Percentiles rank a stretch among this genome's conserved stretches.
These are phyloP conservation scores for Cepaea hortensis DNA, from an alignment of 2,888 invertebrate genomes.

Conservation along the genomic window DNA sequence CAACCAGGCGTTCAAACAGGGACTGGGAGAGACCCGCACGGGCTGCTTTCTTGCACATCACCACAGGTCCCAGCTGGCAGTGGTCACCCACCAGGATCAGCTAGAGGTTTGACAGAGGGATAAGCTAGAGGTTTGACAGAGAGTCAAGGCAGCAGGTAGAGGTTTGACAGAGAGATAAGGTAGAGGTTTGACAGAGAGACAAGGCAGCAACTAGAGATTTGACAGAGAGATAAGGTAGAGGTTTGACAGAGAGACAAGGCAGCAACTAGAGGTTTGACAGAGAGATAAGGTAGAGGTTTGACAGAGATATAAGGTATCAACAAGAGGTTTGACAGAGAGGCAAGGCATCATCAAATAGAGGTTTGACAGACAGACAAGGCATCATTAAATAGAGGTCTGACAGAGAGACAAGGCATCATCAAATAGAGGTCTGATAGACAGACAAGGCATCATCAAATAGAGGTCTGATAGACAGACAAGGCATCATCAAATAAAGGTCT, in stretches of 20 bases:
- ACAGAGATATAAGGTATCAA: neutral
- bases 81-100: conserved; percentile 98
- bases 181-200: no score
- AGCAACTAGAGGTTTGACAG: conserved; percentile 99
- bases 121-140: neutral
- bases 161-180: no score
- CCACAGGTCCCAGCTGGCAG: conserved; percentile 98
- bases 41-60: conserved; percentile 99
- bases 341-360: no score
- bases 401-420: conserved; percentile 73
- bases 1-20: conserved; percentile 96
- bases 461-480: no score
- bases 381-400: no score
- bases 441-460: conserved; percentile 80
- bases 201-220: no score
- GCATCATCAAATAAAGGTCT: no score
- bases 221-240: no score
- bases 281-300: conserved; percentile 83
- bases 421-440: conserved; percentile 98
- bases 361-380: no score
- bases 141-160: no score
- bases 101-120: conserved; percentile 62
- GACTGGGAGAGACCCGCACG: conserved; percentile 97
- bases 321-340: no score
- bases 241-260: neutral